Evolutionary conservation across 2,797 vertebrate species (phyloP).

Genomic region (Catamblyrhynchus diadema): DNA sequence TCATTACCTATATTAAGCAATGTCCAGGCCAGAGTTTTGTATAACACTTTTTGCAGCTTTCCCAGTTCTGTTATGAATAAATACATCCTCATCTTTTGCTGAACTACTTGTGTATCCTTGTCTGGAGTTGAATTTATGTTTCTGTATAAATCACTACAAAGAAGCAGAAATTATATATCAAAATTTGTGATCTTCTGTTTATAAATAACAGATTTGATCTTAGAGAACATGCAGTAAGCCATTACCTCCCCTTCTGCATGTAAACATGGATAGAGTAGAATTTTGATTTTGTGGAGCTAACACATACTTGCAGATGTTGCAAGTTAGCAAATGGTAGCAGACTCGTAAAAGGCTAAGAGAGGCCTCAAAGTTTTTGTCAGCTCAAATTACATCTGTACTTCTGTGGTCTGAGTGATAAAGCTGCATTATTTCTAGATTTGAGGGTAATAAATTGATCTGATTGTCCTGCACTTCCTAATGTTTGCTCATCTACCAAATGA

Average conservation of each 20-base stretch:
- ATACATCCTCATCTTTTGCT: not conserved
- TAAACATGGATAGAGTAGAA: not conserved
- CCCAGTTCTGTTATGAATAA: not conserved
- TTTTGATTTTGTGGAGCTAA: not conserved
- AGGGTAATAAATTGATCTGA: not conserved
- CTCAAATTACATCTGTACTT: not conserved
- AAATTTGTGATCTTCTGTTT: not conserved
- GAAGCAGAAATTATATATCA: not conserved
- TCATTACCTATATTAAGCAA: not conserved
- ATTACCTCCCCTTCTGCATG: not conserved
- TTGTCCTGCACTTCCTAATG: not conserved
- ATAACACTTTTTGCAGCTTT: not conserved
- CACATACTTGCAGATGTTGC: not conserved
- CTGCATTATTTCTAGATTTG: not conserved
- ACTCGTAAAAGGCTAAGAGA: not conserved
- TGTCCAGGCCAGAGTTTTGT: not conserved
- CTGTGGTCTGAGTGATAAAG: not conserved
- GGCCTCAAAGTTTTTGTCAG: not conserved
- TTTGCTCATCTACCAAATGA: not conserved
- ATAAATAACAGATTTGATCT: not conserved
- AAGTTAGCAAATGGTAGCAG: not conserved
- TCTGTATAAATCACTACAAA: not conserved
- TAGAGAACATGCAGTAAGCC: not conserved
- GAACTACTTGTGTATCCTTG: not conserved
- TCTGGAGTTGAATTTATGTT: not conserved